These are phyloP conservation scores for Xiphias gladius DNA, from an alignment of 2,113 vertebrate genomes.

Conservation along the genomic window DNA sequence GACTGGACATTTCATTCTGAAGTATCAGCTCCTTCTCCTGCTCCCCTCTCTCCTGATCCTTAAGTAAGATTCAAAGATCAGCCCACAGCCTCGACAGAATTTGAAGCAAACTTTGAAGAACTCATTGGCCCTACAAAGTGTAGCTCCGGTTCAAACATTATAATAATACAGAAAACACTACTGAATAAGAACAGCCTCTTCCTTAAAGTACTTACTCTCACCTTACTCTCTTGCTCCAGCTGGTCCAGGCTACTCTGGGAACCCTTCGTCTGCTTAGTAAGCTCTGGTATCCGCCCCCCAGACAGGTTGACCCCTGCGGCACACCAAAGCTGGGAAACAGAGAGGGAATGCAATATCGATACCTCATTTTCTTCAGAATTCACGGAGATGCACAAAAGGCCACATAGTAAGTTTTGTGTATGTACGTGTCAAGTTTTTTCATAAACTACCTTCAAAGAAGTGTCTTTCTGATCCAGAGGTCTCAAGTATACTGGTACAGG, in stretches of 20 bases:
- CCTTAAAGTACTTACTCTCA: not conserved
- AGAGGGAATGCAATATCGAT: not conserved
- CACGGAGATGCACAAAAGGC: not conserved
- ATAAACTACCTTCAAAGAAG: slow-evolving; percentile 93
- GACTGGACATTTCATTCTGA: slow-evolving; percentile 88
- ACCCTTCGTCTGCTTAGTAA: slow-evolving; percentile 81
- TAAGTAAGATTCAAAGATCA: slow-evolving; percentile 6
- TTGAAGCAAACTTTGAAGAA: not conserved
- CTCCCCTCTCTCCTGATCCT: slow-evolving; percentile 87
- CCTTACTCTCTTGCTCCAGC: slow-evolving; percentile 78
- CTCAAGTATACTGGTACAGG: slow-evolving; percentile 96
- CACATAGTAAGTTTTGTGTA: not conserved
- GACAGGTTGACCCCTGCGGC: slow-evolving; percentile 94
- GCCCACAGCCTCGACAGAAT: not conserved
- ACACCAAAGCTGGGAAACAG: slow-evolving; percentile 91
- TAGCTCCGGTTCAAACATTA: not conserved
- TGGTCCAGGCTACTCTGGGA: slow-evolving; percentile 87
- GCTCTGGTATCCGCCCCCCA: slow-evolving; percentile 85
- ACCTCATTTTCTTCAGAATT: not conserved
- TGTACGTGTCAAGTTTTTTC: not conserved
- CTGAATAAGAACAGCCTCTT: not conserved
- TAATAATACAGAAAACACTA: not conserved
- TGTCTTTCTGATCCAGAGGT: slow-evolving; percentile 95
- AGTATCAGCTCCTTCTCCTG: slow-evolving; percentile 88
- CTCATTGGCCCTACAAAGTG: not conserved